phyloP scores from a whole-genome alignment of 2,888 invertebrate species.

The Rhagonycha fulva region DNA sequence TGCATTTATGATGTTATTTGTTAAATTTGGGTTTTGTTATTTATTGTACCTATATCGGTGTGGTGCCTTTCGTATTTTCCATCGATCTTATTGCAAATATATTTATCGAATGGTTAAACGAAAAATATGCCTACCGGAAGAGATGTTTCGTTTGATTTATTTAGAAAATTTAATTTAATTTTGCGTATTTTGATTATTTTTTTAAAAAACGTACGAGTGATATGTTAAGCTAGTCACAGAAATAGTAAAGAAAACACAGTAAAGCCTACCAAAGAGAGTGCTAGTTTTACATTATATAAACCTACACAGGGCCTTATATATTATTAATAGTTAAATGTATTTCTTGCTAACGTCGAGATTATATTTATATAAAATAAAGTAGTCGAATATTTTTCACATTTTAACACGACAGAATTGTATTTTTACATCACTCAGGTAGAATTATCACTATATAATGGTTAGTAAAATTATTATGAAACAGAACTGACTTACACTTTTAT shows the following conservation, averaged over 20 bases:
- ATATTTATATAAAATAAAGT: slow-evolving; percentile 12
- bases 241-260: slow-evolving; percentile 28
- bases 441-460: slow-evolving; percentile 30
- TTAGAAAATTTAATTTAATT: neutral
- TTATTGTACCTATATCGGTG: neutral
- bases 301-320: slow-evolving; percentile 31
- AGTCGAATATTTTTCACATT: slow-evolving; percentile 25
- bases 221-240: slow-evolving; percentile 44
- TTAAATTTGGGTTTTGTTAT: neutral
- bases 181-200: neutral
- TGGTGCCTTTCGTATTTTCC: neutral
- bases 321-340: slow-evolving; percentile 13
- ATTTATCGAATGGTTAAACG: neutral
- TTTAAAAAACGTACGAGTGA: slow-evolving; percentile 36
- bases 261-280: slow-evolving; percentile 40
- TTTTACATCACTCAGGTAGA: slow-evolving; percentile 45
- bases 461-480: slow-evolving; percentile 17
- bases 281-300: slow-evolving; percentile 31
- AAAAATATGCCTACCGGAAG: neutral
- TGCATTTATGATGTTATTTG: neutral
- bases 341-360: slow-evolving; percentile 19
- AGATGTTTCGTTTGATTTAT: neutral
- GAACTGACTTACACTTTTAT: slow-evolving; percentile 31
- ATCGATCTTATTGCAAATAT: neutral
- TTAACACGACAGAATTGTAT: slow-evolving; percentile 34